Evolutionary conservation across 2,113 vertebrate species (phyloP), one percentile per base, ranked within the genome.

Genomic region (Hipposideros armiger): DNA sequence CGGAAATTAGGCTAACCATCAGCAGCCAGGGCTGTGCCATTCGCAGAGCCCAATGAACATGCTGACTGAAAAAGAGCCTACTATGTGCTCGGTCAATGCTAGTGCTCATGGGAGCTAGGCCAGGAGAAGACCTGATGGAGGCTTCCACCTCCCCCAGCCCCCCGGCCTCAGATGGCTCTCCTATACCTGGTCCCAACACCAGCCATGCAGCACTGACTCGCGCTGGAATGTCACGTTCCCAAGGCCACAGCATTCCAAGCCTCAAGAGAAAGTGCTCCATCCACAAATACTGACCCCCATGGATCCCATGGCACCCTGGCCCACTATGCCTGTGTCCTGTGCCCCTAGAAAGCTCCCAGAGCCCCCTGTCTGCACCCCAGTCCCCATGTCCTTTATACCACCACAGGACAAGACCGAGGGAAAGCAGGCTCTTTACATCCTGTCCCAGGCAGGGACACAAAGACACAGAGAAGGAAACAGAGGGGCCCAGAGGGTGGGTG

Each of bases 161-260:
- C 2, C 0, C 0, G 13, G 40, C 26, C 36, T 36, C 90, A 52
- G 78, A 19, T n/a, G 13, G n/a, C 4, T n/a, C n/a, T 85, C 28
- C 17, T 2, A 10, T 4, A 26, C 14, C 50, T 10, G 19, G 30
- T 47, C 9, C 72, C 42, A 20, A 4, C 32, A 42, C 13, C 36
- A 90, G 47, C 66, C 40, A 26, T 16, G 4, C 3, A 24, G 17
- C 5, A 50, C 47, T 82, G 84, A 83, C 11, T 16, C 4, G 0
- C 6, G 8, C 28, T 45, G 13, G 11, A 11, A 56, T 4, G 11
- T 70, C 72, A 19, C 3, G 17, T 20, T 30, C 10, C 76, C 86
- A 60, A 66, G 52, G 14, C 50, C 42, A 9, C 45, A 45, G 69
- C 26, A 15, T 32, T 22, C 45, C 26, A 30, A 58, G 81, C 72